phyloP scores from a whole-genome alignment of 1,140 invertebrate genomes.

The Macrosteles quadrilineatus region DNA sequence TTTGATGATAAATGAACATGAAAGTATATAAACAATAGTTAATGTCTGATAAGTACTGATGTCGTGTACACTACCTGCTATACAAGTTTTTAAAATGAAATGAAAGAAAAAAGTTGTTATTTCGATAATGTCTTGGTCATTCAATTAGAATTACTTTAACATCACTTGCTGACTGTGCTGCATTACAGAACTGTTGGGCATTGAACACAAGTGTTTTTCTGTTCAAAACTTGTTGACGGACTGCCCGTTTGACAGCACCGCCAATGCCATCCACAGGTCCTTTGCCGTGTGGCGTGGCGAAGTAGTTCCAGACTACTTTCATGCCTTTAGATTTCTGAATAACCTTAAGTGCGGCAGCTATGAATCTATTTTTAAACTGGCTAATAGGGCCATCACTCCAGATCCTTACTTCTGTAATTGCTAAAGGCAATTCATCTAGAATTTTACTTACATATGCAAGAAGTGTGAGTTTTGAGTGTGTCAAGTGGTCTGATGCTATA shows the following conservation, averaged over 20 bases:
- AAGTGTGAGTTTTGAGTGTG: too few species aligned
- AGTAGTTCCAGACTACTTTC: constrained; percentile 46
- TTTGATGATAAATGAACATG: too few species aligned
- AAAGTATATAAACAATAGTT: too few species aligned
- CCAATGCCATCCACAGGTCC: constrained; percentile 49
- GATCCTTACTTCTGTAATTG: neutral
- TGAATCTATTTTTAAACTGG: too few species aligned
- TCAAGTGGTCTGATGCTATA: too few species aligned
- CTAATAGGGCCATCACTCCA: constrained; percentile 1
- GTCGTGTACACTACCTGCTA: too few species aligned
- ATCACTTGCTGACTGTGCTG: neutral
- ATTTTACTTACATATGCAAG: too few species aligned
- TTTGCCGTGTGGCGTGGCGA: constrained; percentile 47
- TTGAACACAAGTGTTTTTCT: neutral
- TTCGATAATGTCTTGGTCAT: neutral
- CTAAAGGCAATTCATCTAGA: too few species aligned
- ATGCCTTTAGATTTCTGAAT: neutral
- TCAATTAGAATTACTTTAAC: constrained; percentile 2
- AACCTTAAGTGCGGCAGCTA: neutral
- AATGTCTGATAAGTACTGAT: too few species aligned
- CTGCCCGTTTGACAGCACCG: constrained; percentile 42
- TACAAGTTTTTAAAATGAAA: neutral
- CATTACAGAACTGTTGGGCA: constrained; percentile 1
- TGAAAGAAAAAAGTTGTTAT: too few species aligned
- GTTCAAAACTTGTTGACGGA: neutral